Conservation (phyloP, 2,113 vertebrate species). For the Hypanus sabinus region DNA sequence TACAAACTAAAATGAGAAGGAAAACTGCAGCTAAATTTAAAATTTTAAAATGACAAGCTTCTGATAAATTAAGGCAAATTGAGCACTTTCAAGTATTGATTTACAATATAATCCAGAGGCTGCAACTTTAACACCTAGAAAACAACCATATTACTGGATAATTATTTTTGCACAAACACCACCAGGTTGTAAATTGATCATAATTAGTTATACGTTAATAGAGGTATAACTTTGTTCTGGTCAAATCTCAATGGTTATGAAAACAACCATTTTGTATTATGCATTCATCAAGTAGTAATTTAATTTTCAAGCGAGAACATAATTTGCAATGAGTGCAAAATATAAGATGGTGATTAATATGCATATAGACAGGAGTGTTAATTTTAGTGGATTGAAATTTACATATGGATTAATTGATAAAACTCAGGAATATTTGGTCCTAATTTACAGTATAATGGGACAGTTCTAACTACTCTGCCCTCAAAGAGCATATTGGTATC, state of each 20-base stretch:
- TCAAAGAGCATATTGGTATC: neutral
- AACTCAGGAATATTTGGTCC: neutral
- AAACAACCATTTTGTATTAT: neutral
- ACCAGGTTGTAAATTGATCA: neutral
- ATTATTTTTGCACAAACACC: conserved; percentile 8
- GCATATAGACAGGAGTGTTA: neutral
- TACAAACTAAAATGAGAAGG: neutral
- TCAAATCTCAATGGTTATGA: neutral
- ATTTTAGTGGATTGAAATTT: neutral
- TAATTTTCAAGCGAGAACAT: conserved; percentile 9
- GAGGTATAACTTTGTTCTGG: neutral
- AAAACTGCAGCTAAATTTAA: neutral
- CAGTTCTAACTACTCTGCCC: neutral
- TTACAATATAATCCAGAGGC: neutral
- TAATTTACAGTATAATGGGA: neutral
- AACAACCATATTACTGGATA: neutral
- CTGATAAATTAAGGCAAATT: neutral
- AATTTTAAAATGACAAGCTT: neutral
- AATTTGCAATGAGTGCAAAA: neutral
- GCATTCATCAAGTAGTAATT: neutral
- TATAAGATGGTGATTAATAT: conserved; percentile 22
- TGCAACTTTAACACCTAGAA: neutral
- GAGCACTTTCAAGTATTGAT: neutral
- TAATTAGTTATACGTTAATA: conserved; percentile 22
- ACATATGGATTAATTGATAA: conserved; percentile 1